These are phyloP conservation scores for Cataglyphis hispanica DNA, from an alignment of 1,140 invertebrate genomes.

Conservation along the genomic window DNA sequence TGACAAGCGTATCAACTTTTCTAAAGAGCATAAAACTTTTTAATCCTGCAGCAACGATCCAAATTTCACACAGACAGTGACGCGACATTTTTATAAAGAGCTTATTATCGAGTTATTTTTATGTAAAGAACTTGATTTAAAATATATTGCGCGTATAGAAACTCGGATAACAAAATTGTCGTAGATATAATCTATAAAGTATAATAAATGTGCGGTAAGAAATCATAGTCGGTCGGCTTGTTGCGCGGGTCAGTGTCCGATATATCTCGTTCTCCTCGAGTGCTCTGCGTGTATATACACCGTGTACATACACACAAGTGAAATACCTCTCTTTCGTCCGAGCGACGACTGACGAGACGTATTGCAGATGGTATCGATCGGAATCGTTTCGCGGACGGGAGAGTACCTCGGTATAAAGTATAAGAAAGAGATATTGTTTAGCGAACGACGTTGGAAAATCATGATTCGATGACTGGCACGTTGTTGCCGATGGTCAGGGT, in stretches of 20 bases:
- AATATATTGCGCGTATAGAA: not conserved
- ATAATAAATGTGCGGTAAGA: conserved; percentile 62
- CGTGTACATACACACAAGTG: conserved; percentile 27
- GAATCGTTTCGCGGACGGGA: conserved; percentile 61
- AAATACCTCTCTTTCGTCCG: conserved; percentile 23
- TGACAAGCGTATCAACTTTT: not conserved
- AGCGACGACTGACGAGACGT: conserved; percentile 30
- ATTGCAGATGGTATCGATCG: conserved; percentile 69
- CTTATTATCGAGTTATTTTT: not conserved
- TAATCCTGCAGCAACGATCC: not conserved
- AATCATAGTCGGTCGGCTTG: conserved; percentile 51
- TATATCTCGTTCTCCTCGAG: conserved; percentile 72
- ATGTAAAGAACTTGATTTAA: not conserved
- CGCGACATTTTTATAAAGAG: not conserved
- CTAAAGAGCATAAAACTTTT: not conserved
- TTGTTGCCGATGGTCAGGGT: conserved; percentile 59
- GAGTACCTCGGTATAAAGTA: conserved; percentile 52
- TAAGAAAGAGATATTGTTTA: conserved; percentile 62
- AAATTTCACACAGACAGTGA: not conserved
- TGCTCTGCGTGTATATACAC: conserved; percentile 49
- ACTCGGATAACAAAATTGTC: not conserved
- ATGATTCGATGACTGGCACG: conserved; percentile 60
- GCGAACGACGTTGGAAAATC: conserved; percentile 62
- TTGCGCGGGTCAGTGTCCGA: conserved; percentile 74
- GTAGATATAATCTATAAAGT: conserved; percentile 12